Conservation (phyloP, 2,113 vertebrate genomes). For the Tachysurus fulvidraco region DNA sequence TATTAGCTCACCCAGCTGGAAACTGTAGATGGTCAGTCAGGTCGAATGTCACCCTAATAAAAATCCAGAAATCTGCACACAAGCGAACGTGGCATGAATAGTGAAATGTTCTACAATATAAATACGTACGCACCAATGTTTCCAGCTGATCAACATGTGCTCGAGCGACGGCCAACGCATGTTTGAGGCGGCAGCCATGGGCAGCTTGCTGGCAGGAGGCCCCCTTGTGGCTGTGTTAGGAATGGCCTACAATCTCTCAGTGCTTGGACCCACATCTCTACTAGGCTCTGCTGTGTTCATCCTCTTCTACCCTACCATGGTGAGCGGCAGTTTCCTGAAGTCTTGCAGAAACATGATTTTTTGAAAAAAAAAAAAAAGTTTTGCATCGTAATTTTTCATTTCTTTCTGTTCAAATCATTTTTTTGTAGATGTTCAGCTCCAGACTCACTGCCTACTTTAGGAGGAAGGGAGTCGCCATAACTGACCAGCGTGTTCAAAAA, state of each 20-base stretch:
- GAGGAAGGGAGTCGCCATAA: constrained; percentile 82
- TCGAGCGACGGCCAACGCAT: constrained; percentile 89
- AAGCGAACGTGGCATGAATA: neutral
- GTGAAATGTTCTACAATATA: neutral
- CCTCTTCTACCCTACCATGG: constrained; percentile 92
- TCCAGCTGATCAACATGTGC: constrained; percentile 88
- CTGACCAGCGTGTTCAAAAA: constrained; percentile 90
- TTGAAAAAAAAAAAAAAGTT: neutral
- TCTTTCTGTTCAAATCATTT: neutral
- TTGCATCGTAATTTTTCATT: neutral
- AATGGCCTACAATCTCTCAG: constrained; percentile 84
- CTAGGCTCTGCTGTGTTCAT: constrained; percentile 91
- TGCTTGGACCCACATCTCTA: constrained; percentile 88
- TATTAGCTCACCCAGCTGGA: neutral
- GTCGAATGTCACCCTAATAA: neutral
- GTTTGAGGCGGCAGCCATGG: constrained; percentile 90
- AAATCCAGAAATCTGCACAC: neutral
- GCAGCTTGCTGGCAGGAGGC: constrained; percentile 87
- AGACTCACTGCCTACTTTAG: constrained; percentile 90
- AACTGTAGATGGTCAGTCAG: neutral
- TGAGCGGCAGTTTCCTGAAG: constrained; percentile 63
- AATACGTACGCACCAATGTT: neutral
- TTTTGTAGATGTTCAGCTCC: constrained; percentile 88
- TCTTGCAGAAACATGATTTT: neutral
- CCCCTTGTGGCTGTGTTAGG: constrained; percentile 88